phyloP scores from a whole-genome alignment of 2,888 invertebrate genomes.

The Eudasyphora cyanicolor region DNA sequence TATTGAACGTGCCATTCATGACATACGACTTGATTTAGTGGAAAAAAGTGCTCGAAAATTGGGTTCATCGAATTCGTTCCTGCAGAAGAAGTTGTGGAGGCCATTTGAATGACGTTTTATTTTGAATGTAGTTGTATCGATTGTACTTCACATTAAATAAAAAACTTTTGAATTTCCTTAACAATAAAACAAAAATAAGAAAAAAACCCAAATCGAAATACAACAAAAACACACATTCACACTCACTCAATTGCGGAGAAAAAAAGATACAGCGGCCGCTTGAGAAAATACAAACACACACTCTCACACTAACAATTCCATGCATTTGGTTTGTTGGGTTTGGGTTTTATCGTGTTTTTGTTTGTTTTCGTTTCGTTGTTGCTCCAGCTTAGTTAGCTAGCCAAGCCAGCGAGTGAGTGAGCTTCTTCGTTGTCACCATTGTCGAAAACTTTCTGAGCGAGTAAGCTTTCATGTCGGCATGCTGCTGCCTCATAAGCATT shows the following conservation, averaged over 20 bases:
- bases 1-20: too few species aligned
- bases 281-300: not conserved
- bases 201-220: conserved; percentile 36
- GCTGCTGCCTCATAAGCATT: conserved; percentile 39
- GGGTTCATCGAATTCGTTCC: too few species aligned
- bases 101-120: too few species aligned
- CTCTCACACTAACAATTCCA: not conserved
- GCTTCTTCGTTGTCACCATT: not conserved
- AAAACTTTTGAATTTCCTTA: too few species aligned
- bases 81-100: too few species aligned
- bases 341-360: conserved; percentile 11
- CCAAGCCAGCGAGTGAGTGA: too few species aligned
- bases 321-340: conserved; percentile 19
- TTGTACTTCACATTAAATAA: too few species aligned
- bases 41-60: too few species aligned
- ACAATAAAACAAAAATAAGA: conserved; percentile 28
- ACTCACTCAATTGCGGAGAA: not conserved
- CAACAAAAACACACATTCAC: conserved; percentile 2
- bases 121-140: too few species aligned
- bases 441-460: conserved; percentile 18
- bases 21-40: too few species aligned
- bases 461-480: conserved; percentile 11
- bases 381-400: not conserved
- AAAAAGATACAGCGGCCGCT: not conserved
- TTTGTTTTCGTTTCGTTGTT: conserved; percentile 11